Percentiles rank a stretch among this genome's conserved stretches.
Conservation (phyloP, 2,113 vertebrate genomes). For the Ardeotis arabs region DNA sequence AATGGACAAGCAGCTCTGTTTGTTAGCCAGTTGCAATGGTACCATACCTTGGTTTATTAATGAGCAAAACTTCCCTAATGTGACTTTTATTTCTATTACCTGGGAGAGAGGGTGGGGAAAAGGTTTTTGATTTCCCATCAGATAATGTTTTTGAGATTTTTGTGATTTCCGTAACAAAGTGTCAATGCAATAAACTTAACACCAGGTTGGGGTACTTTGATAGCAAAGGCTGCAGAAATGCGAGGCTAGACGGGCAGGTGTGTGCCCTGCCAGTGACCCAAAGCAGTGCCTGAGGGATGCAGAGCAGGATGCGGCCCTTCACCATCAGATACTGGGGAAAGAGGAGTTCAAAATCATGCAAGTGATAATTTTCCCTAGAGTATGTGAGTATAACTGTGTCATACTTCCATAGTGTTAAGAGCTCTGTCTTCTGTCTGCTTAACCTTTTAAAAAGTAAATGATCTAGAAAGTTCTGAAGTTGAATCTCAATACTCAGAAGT, state of each 20-base stretch:
- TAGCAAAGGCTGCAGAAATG: not conserved
- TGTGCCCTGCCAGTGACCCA: not conserved
- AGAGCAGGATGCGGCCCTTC: not conserved
- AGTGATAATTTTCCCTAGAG: not conserved
- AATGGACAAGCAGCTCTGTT: not conserved
- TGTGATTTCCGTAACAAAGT: accelerated
- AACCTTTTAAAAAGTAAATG: not conserved
- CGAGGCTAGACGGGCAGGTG: accelerated
- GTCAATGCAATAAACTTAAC: not conserved
- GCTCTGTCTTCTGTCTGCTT: not conserved
- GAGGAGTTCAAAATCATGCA: not conserved
- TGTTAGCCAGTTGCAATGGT: not conserved
- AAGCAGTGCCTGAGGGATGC: not conserved
- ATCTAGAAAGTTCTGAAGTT: not conserved
- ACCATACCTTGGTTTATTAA: not conserved
- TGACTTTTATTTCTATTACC: not conserved
- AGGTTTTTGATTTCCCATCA: not conserved
- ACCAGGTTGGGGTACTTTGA: not conserved
- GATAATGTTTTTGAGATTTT: not conserved
- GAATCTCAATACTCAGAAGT: not conserved
- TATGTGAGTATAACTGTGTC: not conserved
- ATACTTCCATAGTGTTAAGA: not conserved
- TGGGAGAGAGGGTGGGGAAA: not conserved
- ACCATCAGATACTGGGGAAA: not conserved
- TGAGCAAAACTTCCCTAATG: not conserved